These are phyloP conservation scores for Lagopus leucura DNA, from an alignment of 2,113 vertebrate genomes.

Conservation along the genomic window DNA sequence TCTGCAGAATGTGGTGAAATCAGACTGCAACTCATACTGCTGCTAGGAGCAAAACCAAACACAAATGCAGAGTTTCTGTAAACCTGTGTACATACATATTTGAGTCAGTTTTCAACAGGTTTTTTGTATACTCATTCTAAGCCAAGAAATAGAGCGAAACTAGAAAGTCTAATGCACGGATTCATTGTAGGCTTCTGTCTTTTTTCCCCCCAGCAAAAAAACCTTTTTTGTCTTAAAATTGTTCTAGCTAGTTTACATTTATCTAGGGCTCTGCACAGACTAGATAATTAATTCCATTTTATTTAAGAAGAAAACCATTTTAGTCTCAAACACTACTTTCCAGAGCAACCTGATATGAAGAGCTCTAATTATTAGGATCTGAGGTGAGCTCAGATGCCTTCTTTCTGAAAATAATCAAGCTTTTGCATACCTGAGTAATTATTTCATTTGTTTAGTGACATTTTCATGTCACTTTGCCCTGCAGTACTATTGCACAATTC, in stretches of 20 bases:
- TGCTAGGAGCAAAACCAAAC: neutral
- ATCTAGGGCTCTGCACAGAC: neutral
- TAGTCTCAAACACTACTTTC: neutral
- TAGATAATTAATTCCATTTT: neutral
- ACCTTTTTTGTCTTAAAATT: neutral
- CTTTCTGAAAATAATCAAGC: slow-evolving; percentile 9
- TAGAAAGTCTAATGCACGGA: neutral
- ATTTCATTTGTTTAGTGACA: slow-evolving; percentile 4
- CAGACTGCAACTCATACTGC: neutral
- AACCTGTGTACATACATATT: neutral
- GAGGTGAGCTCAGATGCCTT: neutral
- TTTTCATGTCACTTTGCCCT: neutral
- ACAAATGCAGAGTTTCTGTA: neutral
- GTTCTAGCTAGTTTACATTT: neutral
- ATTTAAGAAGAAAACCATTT: neutral
- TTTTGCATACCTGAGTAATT: slow-evolving; percentile 31
- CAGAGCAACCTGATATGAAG: neutral
- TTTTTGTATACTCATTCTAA: neutral
- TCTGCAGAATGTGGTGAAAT: neutral
- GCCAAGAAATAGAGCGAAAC: neutral
- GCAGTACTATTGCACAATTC: slow-evolving; percentile 1
- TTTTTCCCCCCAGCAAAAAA: neutral
- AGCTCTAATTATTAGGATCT: neutral
- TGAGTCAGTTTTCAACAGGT: neutral
- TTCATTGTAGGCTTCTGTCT: neutral